A percentile compares a stretch with the other conserved stretches of the same genome.
These are phyloP conservation scores for Smutsia temminckii DNA, from an alignment of 2,797 vertebrate species.

Conservation along the genomic window DNA sequence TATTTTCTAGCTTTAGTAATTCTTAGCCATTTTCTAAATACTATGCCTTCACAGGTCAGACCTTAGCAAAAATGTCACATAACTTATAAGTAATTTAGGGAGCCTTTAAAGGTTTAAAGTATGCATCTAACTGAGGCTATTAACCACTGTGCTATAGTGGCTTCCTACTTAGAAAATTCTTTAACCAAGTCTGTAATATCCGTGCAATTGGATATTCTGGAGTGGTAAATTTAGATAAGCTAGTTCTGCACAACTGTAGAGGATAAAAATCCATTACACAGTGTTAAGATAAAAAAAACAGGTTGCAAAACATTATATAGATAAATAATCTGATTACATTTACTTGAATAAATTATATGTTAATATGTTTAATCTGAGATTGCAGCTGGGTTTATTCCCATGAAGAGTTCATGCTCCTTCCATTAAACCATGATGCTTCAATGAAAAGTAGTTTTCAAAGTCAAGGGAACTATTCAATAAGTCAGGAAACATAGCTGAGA, in stretches of 20 bases:
- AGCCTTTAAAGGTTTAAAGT: conserved; percentile 2
- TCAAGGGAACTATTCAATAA: not conserved
- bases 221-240: not conserved
- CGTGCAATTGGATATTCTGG: not conserved
- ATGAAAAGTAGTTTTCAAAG: not conserved
- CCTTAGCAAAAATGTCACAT: not conserved
- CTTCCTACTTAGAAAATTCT: not conserved
- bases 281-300: not conserved
- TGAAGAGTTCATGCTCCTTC: not conserved
- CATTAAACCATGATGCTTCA: not conserved
- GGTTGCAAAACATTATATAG: not conserved
- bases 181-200: not conserved
- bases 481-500: not conserved
- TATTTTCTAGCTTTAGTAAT: not conserved
- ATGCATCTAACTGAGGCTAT: not conserved
- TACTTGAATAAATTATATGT: conserved; percentile 12
- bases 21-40: not conserved
- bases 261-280: not conserved
- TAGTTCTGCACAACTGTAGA: not conserved
- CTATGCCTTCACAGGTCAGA: not conserved
- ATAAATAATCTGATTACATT: not conserved
- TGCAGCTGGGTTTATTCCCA: not conserved
- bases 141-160: not conserved
- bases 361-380: not conserved
- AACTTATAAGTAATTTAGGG: not conserved